These are phyloP conservation scores for Notodonta dromedarius DNA, from an alignment of 2,888 invertebrate genomes.

Conservation along the genomic window DNA sequence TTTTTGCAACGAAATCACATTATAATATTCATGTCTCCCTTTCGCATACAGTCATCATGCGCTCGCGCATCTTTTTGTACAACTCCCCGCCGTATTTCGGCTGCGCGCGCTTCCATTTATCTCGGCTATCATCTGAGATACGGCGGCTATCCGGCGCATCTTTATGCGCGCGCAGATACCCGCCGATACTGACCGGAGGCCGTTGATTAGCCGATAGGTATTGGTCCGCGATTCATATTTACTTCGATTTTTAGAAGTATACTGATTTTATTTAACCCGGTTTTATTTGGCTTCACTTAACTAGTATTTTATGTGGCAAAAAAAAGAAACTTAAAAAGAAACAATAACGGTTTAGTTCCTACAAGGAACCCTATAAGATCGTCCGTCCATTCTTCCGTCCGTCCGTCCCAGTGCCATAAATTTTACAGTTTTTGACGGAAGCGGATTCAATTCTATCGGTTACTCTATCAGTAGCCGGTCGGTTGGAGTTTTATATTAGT, in stretches of 20 bases:
- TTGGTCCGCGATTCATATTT: constrained; percentile 50
- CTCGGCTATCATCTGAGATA: constrained; percentile 77
- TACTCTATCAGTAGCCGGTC: too few species aligned
- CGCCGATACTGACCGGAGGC: constrained; percentile 49
- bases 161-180: constrained; percentile 71
- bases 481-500: too few species aligned
- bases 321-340: too few species aligned
- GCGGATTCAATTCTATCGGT: too few species aligned
- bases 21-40: constrained; percentile 11
- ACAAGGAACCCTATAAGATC: too few species aligned
- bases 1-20: neutral
- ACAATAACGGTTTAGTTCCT: too few species aligned
- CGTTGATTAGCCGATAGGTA: constrained; percentile 71
- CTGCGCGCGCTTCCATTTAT: constrained; percentile 76
- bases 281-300: too few species aligned
- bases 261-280: too few species aligned
- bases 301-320: too few species aligned
- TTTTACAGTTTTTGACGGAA: too few species aligned
- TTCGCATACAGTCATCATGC: constrained; percentile 51
- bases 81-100: constrained; percentile 73
- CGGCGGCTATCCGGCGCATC: constrained; percentile 68
- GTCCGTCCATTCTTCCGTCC: too few species aligned
- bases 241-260: constrained; percentile 4
- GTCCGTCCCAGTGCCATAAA: too few species aligned
- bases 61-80: constrained; percentile 71